phyloP scores from a whole-genome alignment of 1,140 invertebrate genomes.

The Aporrectodea caliginosa region DNA sequence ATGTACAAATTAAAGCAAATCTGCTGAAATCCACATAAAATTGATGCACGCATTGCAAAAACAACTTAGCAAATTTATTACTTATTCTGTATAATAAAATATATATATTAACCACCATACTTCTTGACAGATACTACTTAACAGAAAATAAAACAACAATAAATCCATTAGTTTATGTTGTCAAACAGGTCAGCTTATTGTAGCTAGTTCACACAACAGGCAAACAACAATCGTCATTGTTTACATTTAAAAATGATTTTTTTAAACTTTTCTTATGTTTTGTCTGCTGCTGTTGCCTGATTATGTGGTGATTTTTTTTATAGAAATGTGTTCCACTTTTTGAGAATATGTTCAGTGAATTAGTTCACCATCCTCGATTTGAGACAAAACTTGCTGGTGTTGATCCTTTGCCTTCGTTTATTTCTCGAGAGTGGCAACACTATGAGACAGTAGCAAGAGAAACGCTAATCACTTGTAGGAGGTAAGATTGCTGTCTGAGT shows the following conservation, averaged over 20 bases:
- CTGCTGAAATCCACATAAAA: too few relatives aligned
- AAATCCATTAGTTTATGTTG: background rate
- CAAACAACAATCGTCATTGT: background rate
- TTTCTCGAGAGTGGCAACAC: background rate
- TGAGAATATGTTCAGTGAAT: background rate
- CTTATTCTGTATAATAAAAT: too few relatives aligned
- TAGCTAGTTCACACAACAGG: background rate
- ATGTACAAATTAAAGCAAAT: too few relatives aligned
- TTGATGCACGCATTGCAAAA: too few relatives aligned
- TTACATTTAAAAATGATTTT: too few relatives aligned
- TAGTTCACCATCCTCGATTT: background rate
- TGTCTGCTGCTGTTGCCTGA: background rate
- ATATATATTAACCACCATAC: background rate
- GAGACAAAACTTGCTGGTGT: background rate
- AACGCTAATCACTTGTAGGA: background rate
- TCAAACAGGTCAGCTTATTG: background rate
- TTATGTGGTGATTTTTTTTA: background rate
- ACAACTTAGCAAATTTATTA: too few relatives aligned
- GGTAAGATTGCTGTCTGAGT: background rate
- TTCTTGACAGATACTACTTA: background rate
- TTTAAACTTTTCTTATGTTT: background rate
- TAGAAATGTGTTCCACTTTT: background rate
- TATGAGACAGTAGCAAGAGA: background rate
- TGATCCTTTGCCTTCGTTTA: background rate
- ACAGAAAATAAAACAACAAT: background rate